Base-by-base conservation (phyloP, 1,140 invertebrate species). In the Mesaphorura yosii region DNA sequence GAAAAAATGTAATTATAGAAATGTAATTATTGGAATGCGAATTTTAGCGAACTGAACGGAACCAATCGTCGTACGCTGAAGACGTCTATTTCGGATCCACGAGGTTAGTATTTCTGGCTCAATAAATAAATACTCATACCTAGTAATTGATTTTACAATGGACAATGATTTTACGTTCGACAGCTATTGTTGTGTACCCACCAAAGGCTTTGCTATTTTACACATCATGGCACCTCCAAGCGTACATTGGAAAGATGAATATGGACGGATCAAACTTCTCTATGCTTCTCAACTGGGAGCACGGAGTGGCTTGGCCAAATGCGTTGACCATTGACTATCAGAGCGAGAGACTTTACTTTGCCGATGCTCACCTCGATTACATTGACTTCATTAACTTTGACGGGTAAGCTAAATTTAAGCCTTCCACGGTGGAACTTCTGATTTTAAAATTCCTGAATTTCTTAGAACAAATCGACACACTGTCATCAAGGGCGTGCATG, bases 301-400 rank as follows among this genome's bases (percentile, higher is more conserved):
- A 96, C 51, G 91, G 93, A 63, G 83, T 98, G 17, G 93, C 93
- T 15, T 98, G 93, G 93, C 94, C 95, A 0, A 98, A 98, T 69
- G 94, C 92, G 2, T 67, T 99, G 0, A 91, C 94, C 0, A 86
- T 99, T 45, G 95, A 99, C 65, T 96, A 92, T 66, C 93, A 96
- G 65, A 91, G 90, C 2, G 84, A 96, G 60, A 77, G 84, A 60
- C 80, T 96, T 17, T 96, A 88, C 71, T 99, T 88, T 84, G 94
- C 92, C 0, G 95, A 98, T 69, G 95, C 94, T 59, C 95, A 98
- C 77, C 74, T 98, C 23, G 93, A 98, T 71, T 95, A 95, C 61
- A 95, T 98, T 27, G 94, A 92, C 22, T 96, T 81, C 49, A 78
- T 85, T 3, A 88, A 95, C 72, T 75, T 96, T 37, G 88, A 94